Evolutionary conservation across 2,113 vertebrate genomes (phyloP).

Genomic region (Chionodraco myersi): DNA sequence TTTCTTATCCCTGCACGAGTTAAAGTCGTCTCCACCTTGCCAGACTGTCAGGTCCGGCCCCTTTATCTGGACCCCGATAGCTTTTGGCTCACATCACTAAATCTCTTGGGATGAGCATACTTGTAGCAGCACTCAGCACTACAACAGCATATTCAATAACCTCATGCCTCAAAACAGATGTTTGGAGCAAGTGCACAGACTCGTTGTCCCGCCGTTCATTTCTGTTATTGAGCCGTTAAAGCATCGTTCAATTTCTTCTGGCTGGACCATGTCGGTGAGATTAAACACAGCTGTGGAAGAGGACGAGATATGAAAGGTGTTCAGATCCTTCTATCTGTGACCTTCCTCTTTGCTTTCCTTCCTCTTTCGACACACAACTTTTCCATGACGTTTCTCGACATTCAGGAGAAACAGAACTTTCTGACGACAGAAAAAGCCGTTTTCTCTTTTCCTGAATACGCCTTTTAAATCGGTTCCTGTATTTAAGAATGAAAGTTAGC

Average conservation of each 20-base stretch:
- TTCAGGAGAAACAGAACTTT: not conserved
- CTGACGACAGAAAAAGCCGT: not conserved
- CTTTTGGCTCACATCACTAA: not conserved
- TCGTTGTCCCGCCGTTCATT: not conserved
- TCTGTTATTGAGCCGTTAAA: not conserved
- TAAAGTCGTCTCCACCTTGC: not conserved
- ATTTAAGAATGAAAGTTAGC: too few relatives aligned
- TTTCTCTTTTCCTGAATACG: not conserved
- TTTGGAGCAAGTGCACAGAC: slow-evolving; percentile 28
- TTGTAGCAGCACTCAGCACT: not conserved
- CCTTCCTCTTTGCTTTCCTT: not conserved
- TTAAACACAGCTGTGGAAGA: slow-evolving; percentile 24
- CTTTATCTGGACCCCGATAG: not conserved
- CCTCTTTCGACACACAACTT: not conserved
- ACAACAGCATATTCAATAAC: not conserved
- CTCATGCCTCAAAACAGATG: slow-evolving; percentile 38
- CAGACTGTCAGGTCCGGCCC: not conserved
- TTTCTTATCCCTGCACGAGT: not conserved
- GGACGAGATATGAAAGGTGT: slow-evolving; percentile 26
- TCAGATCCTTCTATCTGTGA: slow-evolving; percentile 15
- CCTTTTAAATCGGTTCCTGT: not conserved
- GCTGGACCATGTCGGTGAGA: not conserved
- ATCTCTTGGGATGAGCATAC: not conserved
- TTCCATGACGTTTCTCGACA: slow-evolving; percentile 34
- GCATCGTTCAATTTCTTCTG: slow-evolving; percentile 16